Evolutionary conservation across 2,888 invertebrate species (phyloP).

Genomic region (Dinocampus coccinellae): DNA sequence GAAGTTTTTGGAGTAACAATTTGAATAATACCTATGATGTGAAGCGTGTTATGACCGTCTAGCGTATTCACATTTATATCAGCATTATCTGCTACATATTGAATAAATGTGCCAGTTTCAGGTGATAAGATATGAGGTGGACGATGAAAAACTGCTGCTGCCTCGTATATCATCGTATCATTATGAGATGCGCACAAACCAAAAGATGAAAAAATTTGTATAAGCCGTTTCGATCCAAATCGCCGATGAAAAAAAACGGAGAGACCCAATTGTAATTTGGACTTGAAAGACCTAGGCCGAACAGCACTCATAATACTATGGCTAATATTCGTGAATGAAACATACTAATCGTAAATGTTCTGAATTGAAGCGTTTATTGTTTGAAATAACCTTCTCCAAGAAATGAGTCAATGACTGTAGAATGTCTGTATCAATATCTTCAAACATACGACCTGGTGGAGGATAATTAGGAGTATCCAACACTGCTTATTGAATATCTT

Average conservation of each 20-base stretch:
- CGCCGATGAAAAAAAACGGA: slow-evolving; percentile 13
- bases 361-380: neutral
- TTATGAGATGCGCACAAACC: slow-evolving; percentile 20
- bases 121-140: neutral
- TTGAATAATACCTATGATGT: too few relatives aligned
- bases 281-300: neutral
- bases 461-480: slow-evolving; percentile 23
- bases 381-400: neutral
- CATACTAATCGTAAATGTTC: slow-evolving; percentile 9
- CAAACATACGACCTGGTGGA: slow-evolving; percentile 7
- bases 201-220: slow-evolving; percentile 15
- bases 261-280: neutral
- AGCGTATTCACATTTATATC: too few relatives aligned
- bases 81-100: too few relatives aligned
- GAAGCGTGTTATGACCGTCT: too few relatives aligned
- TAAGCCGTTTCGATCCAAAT: slow-evolving; percentile 24
- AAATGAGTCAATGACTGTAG: neutral
- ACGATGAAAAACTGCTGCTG: slow-evolving; percentile 22
- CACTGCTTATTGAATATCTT: slow-evolving; percentile 40
- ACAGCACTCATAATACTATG: slow-evolving; percentile 4
- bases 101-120: slow-evolving; percentile 10
- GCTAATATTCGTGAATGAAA: neutral
- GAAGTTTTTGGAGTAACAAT: too few relatives aligned
- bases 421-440: slow-evolving; percentile 6
- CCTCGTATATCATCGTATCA: too few relatives aligned